A percentile compares a stretch with the other conserved stretches of the same genome.
phyloP scores from a whole-genome alignment of 2,113 vertebrate species.

The Ariopsis seemanni region DNA sequence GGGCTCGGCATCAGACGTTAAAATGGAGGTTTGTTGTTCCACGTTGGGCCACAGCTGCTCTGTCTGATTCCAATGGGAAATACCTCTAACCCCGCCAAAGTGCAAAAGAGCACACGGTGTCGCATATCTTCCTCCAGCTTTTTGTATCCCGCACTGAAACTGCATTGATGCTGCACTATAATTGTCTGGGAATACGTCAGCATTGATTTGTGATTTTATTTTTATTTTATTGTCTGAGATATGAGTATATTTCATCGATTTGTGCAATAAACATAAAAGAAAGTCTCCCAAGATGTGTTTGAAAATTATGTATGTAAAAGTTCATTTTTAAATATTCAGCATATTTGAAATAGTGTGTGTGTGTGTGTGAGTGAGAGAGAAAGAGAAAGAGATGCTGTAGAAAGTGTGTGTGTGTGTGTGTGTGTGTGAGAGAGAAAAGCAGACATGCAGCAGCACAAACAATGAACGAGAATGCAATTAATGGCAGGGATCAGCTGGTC shows the following conservation, averaged over 20 bases:
- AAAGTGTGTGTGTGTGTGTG: background rate
- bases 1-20: conserved; percentile 17
- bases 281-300: background rate
- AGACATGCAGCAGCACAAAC: background rate
- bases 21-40: conserved; percentile 43
- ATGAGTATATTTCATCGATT: background rate
- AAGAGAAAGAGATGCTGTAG: background rate
- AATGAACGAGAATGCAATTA: conserved; percentile 62
- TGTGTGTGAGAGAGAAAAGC: background rate
- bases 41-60: conserved; percentile 57
- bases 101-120: background rate
- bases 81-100: conserved; percentile 7
- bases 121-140: background rate
- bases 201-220: background rate
- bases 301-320: background rate
- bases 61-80: conserved; percentile 50
- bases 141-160: background rate
- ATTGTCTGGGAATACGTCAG: background rate
- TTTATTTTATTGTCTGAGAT: background rate
- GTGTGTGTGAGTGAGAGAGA: background rate
- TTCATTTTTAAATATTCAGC: background rate
- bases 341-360: background rate
- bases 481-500: conserved; percentile 78
- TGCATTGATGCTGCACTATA: background rate
- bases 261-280: background rate